A percentile compares a stretch with the other conserved stretches of the same genome.
phyloP scores from a whole-genome alignment of 2,888 invertebrate genomes.

The Margaritifera margaritifera region DNA sequence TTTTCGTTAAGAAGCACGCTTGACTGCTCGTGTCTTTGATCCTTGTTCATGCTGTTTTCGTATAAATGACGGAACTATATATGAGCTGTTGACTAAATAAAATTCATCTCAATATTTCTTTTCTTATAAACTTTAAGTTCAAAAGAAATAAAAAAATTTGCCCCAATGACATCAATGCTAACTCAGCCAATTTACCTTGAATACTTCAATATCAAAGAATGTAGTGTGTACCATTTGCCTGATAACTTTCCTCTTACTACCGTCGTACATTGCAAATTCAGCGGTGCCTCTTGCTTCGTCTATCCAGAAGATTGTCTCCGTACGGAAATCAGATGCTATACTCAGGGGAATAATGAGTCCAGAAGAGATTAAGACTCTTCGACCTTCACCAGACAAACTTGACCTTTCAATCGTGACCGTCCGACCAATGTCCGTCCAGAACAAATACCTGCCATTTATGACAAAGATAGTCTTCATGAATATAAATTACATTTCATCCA shows the following conservation, averaged over 20 bases:
- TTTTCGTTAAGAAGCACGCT: no score
- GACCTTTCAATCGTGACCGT: constrained; percentile 8
- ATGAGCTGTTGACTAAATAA: no score
- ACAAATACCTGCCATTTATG: constrained; percentile 3
- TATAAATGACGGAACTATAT: no score
- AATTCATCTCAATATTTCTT: no score
- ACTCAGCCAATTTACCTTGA: neutral
- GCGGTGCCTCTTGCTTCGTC: constrained; percentile 3
- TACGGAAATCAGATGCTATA: constrained; percentile 1
- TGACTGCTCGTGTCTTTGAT: no score
- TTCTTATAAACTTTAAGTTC: no score
- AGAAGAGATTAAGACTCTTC: constrained; percentile 1
- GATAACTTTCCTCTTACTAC: constrained; percentile 2
- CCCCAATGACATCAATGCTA: no score
- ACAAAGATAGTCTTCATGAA: no score
- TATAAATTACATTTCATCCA: no score
- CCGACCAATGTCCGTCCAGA: constrained; percentile 6
- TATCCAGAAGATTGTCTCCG: constrained; percentile 7
- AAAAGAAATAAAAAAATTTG: no score
- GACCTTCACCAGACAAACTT: neutral
- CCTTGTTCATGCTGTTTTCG: no score
- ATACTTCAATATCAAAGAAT: constrained; percentile 4
- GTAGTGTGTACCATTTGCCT: neutral
- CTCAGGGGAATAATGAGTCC: neutral
- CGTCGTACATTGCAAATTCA: constrained; percentile 2